These are phyloP conservation scores for Lutraria rhynchaena DNA, from an alignment of 1,140 invertebrate species.

Conservation along the genomic window DNA sequence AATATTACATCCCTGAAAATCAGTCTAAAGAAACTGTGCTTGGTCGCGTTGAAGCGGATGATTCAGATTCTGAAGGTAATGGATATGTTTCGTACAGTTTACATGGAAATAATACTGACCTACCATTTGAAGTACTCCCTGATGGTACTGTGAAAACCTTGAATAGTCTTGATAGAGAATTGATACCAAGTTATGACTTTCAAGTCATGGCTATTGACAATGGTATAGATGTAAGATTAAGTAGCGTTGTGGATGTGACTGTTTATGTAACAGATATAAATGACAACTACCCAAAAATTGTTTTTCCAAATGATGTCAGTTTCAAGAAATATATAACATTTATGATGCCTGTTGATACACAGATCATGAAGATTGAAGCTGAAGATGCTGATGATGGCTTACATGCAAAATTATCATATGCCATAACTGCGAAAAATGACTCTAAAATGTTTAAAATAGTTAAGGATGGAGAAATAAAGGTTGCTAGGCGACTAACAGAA, in stretches of 20 bases:
- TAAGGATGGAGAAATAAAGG: conserved; percentile 43
- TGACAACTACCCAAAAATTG: conserved; percentile 62
- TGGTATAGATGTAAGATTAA: conserved; percentile 27
- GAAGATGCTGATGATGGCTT: conserved; percentile 84
- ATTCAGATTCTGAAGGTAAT: conserved; percentile 91
- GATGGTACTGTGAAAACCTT: conserved; percentile 91
- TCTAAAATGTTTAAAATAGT: conserved; percentile 43
- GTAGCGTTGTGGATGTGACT: conserved; percentile 41
- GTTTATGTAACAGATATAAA: conserved; percentile 54
- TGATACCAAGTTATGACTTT: conserved; percentile 34
- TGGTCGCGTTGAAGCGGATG: conserved; percentile 91
- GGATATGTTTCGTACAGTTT: conserved; percentile 90
- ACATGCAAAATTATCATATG: conserved; percentile 86
- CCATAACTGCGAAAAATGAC: conserved; percentile 87
- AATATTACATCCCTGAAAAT: conserved; percentile 68
- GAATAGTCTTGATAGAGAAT: conserved; percentile 67
- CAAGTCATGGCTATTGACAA: conserved; percentile 51
- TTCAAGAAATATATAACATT: conserved; percentile 48
- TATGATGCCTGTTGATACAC: conserved; percentile 85
- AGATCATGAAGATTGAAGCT: conserved; percentile 83
- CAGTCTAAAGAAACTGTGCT: conserved; percentile 88
- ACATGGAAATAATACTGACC: conserved; percentile 69
- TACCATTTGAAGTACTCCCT: conserved; percentile 91
- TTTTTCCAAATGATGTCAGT: conserved; percentile 73
- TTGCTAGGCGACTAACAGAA: conserved; percentile 48